phyloP scores from a whole-genome alignment of 23 tunicate species.

The Oikopleura vanhoeffeni region DNA sequence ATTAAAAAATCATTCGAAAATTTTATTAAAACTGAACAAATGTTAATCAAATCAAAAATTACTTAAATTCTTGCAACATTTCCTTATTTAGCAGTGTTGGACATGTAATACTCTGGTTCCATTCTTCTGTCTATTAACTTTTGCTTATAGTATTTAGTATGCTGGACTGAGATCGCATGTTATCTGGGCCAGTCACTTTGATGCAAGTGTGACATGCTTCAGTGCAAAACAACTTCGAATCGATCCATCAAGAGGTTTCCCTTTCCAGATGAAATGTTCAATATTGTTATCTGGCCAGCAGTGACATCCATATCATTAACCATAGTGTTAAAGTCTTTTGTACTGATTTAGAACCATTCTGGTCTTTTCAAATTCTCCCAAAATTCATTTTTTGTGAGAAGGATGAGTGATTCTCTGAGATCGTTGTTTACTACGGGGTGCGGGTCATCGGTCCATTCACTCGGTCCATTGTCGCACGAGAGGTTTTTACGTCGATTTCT shows the following conservation, averaged over 20 bases:
- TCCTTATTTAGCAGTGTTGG: neutral
- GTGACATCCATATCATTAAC: neutral
- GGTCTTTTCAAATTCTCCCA: neutral
- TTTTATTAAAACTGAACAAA: no score
- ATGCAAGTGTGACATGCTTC: neutral
- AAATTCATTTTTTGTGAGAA: neutral
- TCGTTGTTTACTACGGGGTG: slow-evolving; percentile 3
- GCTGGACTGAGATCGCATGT: neutral
- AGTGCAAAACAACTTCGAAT: neutral
- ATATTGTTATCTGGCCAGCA: neutral
- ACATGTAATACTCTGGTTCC: neutral
- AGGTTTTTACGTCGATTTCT: neutral
- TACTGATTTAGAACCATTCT: neutral
- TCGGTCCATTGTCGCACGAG: no score
- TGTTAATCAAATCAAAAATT: no score
- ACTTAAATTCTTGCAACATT: no score
- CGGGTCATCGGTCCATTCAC: no score
- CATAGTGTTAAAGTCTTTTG: neutral
- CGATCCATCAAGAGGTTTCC: neutral
- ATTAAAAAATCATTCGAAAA: no score
- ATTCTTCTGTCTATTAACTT: neutral
- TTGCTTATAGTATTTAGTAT: neutral
- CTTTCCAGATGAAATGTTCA: neutral
- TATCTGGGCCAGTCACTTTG: neutral
- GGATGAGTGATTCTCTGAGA: neutral